Percentiles rank a stretch among this genome's conserved stretches.
Evolutionary conservation across 2,797 vertebrate genomes (phyloP).

Genomic region (Ceyx erithaca): DNA sequence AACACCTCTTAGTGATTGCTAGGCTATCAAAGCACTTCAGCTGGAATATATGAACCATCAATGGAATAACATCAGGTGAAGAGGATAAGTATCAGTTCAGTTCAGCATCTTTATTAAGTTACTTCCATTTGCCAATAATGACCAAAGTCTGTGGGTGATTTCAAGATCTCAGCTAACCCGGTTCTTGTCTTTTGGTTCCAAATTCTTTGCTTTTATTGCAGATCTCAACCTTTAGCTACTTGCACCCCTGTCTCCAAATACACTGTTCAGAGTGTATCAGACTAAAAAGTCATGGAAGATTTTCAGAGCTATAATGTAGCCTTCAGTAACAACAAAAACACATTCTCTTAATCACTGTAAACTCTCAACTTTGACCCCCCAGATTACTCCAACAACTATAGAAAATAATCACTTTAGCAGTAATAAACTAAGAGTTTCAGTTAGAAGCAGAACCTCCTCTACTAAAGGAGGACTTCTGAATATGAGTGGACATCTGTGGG

Average conservation of each 20-base stretch:
- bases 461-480: not conserved
- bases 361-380: not conserved
- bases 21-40: not conserved
- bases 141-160: not conserved
- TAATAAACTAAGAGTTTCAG: not conserved
- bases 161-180: not conserved
- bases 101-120: not conserved
- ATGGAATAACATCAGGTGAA: not conserved
- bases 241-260: not conserved
- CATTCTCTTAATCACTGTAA: not conserved
- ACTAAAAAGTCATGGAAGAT: accelerated
- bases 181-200: not conserved
- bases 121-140: not conserved
- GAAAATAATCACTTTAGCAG: not conserved
- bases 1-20: not conserved
- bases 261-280: not conserved
- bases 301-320: not conserved
- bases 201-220: not conserved
- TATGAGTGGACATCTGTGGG: not conserved
- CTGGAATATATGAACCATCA: not conserved
- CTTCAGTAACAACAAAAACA: not conserved
- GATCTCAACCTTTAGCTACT: not conserved
- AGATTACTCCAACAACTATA: not conserved
- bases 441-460: not conserved
- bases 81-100: not conserved